phyloP scores from a whole-genome alignment of 2,113 vertebrate species.

The Eonycteris spelaea region DNA sequence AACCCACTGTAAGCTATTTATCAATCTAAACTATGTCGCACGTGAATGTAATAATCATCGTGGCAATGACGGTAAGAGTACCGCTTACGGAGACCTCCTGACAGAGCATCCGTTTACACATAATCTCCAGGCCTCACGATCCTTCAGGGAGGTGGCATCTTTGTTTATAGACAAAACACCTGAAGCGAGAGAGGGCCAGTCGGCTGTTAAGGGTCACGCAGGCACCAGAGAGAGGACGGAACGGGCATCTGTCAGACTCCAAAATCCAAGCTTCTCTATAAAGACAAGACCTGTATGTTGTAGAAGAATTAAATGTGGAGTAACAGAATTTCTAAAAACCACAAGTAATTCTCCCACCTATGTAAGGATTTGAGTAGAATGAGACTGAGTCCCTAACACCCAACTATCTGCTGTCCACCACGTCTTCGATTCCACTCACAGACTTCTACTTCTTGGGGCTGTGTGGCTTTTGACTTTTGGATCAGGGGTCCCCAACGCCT shows the following conservation, averaged over 20 bases:
- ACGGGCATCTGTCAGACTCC: background rate
- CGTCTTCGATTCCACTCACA: background rate
- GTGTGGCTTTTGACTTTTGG: background rate
- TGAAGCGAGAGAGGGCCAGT: background rate
- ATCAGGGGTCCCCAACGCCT: too few species aligned
- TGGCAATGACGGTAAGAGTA: fast-evolving
- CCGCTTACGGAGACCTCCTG: background rate
- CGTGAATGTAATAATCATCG: background rate
- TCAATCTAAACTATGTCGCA: background rate
- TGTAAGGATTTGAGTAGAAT: background rate
- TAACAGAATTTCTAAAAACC: background rate
- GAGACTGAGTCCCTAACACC: background rate
- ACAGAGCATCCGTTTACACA: background rate
- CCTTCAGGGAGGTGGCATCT: background rate
- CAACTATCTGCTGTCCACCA: background rate
- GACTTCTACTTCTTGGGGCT: too few species aligned
- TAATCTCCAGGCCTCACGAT: background rate
- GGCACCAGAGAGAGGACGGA: background rate
- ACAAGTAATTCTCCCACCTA: background rate
- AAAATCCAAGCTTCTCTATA: background rate
- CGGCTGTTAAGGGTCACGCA: background rate
- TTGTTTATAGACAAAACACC: background rate
- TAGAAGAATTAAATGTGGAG: background rate
- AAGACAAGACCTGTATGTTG: background rate
- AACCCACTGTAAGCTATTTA: background rate